A percentile compares a stretch with the other conserved stretches of the same genome.
Conservation (phyloP, 1,140 invertebrate species). For the Hyles vespertilio region DNA sequence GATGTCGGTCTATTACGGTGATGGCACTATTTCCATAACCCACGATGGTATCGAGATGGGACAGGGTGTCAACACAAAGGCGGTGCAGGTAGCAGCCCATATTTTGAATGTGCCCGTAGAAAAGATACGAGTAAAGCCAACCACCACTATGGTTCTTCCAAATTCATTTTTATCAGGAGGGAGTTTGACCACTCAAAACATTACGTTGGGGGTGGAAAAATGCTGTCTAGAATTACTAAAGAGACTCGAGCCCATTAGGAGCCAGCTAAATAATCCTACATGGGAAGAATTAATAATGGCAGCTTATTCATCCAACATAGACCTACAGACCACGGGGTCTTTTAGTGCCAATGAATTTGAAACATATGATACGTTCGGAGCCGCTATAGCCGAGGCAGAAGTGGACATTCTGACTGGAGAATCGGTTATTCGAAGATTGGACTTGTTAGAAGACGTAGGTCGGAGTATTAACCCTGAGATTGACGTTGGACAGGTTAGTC, state of each 20-base stretch:
- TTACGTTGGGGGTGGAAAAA: constrained; percentile 22
- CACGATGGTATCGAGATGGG: constrained; percentile 89
- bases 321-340: constrained; percentile 61
- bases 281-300: constrained; percentile 78
- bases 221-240: constrained; percentile 57
- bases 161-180: constrained; percentile 79
- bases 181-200: constrained; percentile 54
- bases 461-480: constrained; percentile 84
- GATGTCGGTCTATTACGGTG: constrained; percentile 82
- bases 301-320: constrained; percentile 74
- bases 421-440: constrained; percentile 78
- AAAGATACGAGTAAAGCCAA: constrained; percentile 79
- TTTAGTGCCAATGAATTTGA: constrained; percentile 35
- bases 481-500: constrained; percentile 85
- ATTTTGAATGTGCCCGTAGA: constrained; percentile 81
- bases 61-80: constrained; percentile 86
- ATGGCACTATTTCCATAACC: constrained; percentile 84
- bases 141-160: constrained; percentile 75
- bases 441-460: constrained; percentile 85
- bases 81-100: constrained; percentile 82
- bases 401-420: constrained; percentile 84
- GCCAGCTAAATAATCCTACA: constrained; percentile 68
- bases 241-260: constrained; percentile 78
- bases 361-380: constrained; percentile 76
- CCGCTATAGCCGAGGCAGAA: constrained; percentile 80